Conservation (phyloP, 1,140 invertebrate genomes). For the Hypothenemus hampei region DNA sequence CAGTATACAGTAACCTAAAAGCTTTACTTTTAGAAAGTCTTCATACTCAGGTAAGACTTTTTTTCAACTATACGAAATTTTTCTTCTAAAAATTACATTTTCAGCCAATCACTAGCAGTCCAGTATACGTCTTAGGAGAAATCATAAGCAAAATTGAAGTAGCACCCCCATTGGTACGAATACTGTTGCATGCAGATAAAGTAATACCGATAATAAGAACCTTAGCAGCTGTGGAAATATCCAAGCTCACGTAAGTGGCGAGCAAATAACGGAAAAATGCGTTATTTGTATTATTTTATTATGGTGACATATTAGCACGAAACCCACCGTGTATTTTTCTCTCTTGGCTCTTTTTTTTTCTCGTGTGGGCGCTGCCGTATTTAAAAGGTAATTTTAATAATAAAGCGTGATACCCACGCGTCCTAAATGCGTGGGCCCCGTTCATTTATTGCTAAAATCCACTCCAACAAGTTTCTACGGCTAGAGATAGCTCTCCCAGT, state of each 20-base stretch:
- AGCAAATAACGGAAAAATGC: too few relatives aligned
- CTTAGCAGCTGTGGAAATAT: constrained; percentile 80
- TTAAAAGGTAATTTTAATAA: constrained; percentile 17
- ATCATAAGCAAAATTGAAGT: constrained; percentile 82
- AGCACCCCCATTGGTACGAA: constrained; percentile 76
- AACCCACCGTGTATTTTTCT: too few relatives aligned
- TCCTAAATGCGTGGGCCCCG: constrained; percentile 2
- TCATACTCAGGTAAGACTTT: constrained; percentile 48
- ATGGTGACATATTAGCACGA: too few relatives aligned
- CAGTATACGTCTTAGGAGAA: constrained; percentile 82
- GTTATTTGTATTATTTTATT: too few relatives aligned
- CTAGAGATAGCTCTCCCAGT: neutral
- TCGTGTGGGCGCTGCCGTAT: constrained; percentile 1
- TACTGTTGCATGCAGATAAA: constrained; percentile 79
- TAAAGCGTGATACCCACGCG: constrained; percentile 11
- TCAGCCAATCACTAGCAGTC: constrained; percentile 77
- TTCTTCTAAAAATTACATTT: constrained; percentile 34
- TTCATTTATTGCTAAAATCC: constrained; percentile 9
- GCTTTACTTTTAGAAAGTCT: constrained; percentile 71
- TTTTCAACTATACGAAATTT: neutral
- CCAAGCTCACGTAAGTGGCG: constrained; percentile 77
- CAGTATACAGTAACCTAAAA: constrained; percentile 72
- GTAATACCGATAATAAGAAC: constrained; percentile 76
- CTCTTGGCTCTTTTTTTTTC: too few relatives aligned
- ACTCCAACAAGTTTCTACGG: neutral